phyloP scores from a whole-genome alignment of 2,113 vertebrate genomes.

The Pterocles orientalis region DNA sequence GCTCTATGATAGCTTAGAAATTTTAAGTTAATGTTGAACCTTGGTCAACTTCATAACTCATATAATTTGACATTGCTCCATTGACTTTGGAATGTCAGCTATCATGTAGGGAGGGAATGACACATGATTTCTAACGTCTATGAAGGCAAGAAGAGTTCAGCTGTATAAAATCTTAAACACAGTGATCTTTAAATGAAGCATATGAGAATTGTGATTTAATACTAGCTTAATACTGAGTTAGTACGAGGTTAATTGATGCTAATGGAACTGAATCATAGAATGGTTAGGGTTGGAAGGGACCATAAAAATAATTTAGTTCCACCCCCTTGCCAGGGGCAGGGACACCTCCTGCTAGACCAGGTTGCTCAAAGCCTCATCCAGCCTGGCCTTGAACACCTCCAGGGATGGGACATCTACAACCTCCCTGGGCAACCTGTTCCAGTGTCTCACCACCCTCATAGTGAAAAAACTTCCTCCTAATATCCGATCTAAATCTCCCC shows the following conservation, averaged over 20 bases:
- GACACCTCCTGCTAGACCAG: no score
- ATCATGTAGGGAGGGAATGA: not conserved
- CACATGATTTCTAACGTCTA: not conserved
- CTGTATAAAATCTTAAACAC: not conserved
- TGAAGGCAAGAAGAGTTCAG: not conserved
- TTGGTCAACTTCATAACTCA: not conserved
- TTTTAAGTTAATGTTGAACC: not conserved
- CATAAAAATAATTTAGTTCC: no score
- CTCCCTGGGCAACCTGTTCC: no score
- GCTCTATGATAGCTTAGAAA: not conserved
- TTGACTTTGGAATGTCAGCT: not conserved
- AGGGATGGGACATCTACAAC: no score
- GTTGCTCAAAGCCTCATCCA: no score
- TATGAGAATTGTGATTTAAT: not conserved
- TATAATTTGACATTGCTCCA: not conserved
- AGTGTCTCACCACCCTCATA: no score
- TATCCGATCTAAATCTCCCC: no score
- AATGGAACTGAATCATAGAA: not conserved
- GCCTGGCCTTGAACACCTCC: no score
- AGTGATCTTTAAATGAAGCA: not conserved
- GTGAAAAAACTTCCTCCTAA: no score
- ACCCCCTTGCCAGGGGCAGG: no score
- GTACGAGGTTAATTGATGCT: not conserved
- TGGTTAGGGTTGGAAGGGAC: no score
- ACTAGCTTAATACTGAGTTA: not conserved